Evolutionary conservation across 2,888 invertebrate species (phyloP).

Genomic region (Acleris emargana): DNA sequence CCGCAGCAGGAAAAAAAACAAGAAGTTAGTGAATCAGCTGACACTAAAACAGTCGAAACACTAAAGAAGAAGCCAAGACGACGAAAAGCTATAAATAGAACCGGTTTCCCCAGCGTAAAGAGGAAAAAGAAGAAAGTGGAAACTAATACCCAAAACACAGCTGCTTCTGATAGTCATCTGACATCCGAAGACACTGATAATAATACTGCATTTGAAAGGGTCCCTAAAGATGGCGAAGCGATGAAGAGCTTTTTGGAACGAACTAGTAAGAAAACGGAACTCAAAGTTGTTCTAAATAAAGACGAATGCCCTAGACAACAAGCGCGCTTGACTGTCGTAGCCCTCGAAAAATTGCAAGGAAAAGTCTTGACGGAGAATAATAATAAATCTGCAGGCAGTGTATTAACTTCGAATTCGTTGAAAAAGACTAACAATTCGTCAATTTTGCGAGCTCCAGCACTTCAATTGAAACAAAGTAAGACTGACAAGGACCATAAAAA

Average conservation of each 20-base stretch:
- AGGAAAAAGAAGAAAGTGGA: constrained; percentile 90
- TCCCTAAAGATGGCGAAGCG: constrained; percentile 88
- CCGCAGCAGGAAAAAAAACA: constrained; percentile 57
- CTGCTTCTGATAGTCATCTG: constrained; percentile 64
- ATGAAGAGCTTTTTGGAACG: constrained; percentile 86
- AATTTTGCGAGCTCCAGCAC: constrained; percentile 72
- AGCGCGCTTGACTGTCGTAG: constrained; percentile 84
- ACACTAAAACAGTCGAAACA: constrained; percentile 56
- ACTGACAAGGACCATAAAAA: constrained; percentile 70
- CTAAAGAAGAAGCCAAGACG: constrained; percentile 83
- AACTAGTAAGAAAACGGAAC: constrained; percentile 75
- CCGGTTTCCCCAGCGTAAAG: constrained; percentile 93
- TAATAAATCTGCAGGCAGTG: constrained; percentile 49
- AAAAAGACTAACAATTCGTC: constrained; percentile 63
- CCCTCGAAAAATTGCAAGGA: constrained; percentile 84
- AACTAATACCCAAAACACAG: constrained; percentile 48
- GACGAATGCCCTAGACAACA: constrained; percentile 76
- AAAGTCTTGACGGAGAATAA: constrained; percentile 62
- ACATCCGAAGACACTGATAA: constrained; percentile 73
- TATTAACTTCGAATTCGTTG: constrained; percentile 48
- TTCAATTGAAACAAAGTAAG: constrained; percentile 72
- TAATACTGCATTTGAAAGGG: constrained; percentile 85
- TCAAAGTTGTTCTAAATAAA: constrained; percentile 78
- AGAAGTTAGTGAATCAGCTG: constrained; percentile 55
- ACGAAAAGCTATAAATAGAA: constrained; percentile 92